Evolutionary conservation across 2,113 vertebrate genomes (phyloP).

Genomic region (Microcebus lehilahytsara): DNA sequence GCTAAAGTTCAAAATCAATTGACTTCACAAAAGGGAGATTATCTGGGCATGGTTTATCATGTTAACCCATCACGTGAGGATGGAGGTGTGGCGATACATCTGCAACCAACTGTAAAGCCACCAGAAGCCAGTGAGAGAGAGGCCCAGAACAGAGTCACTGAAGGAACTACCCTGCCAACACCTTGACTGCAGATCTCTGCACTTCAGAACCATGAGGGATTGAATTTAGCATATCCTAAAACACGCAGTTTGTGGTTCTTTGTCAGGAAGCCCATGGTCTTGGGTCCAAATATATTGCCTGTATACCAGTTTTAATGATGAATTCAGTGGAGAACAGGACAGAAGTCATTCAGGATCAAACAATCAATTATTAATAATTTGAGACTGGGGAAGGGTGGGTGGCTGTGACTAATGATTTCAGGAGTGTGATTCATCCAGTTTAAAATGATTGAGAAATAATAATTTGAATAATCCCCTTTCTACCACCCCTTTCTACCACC

Average conservation of each 20-base stretch:
- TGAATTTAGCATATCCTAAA: too few species aligned
- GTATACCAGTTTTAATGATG: neutral
- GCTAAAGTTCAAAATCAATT: neutral
- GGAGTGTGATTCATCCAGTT: neutral
- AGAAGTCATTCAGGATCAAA: neutral
- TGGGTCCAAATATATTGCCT: neutral
- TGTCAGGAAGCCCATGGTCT: neutral
- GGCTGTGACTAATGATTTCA: neutral
- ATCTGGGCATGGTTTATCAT: too few species aligned
- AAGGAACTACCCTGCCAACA: fast-evolving
- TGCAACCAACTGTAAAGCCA: neutral
- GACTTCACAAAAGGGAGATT: neutral
- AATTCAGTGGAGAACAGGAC: neutral
- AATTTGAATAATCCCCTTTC: neutral
- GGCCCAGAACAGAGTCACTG: neutral
- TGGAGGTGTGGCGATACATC: fast-evolving
- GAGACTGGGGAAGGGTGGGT: fast-evolving
- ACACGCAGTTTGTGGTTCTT: neutral
- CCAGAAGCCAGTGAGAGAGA: fast-evolving
- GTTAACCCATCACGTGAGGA: fast-evolving
- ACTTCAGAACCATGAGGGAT: neutral
- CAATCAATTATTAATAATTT: neutral
- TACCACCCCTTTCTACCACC: neutral
- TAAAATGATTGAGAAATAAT: neutral
- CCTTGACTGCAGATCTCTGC: neutral